Evolutionary conservation across 2,113 vertebrate genomes (phyloP), one percentile per base, ranked within the genome.

Genomic region (Pollimyrus isidori): DNA sequence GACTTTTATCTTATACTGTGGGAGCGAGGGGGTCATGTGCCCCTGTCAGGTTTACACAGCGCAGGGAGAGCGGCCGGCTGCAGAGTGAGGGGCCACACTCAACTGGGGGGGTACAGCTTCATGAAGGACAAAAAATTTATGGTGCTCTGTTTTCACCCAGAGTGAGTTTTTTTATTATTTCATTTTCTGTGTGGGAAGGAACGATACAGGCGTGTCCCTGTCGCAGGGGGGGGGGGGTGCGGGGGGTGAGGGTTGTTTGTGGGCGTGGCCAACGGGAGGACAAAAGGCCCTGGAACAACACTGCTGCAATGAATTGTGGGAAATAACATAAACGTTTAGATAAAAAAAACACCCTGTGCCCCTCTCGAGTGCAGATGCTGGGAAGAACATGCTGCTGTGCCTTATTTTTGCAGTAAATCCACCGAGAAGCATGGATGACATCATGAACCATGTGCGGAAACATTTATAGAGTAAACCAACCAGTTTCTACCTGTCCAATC

Each of bases 1-100:
- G 93, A 95, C 95, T 95, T 95, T 95, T 95, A 96, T 95, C 95
- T 95, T 92, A 93, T 94, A 93, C 94, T 94, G 94, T 93, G 91
- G 92, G 92, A 93, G 92, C 95, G 95, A 95, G 94, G 17, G 93
- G 93, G 95, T 94, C 93, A 93, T 89, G 90, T 91, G 91, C 94
- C 94, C 95, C 94, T 94, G 92, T 94, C 91, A 93, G 93, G 93
- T 95, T 95, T 94, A 95, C 94, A 92, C 92, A 92, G 92, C 50
- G 10, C 7, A 90, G 90, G 84, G 89, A 91, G 91, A 91, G 91
- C 86, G 91, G 91, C 93, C 93, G 50, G 89, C 82, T 17, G 88
- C 90, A 89, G 91, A 93, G 92, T 93, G 92, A 90, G 91, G 91
- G 91, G 91, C 89, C 91, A 92, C 92, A 17, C 30, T 94, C 92